These are phyloP conservation scores for Danio choprae DNA, from an alignment of 2,797 vertebrate species.

Conservation along the genomic window DNA sequence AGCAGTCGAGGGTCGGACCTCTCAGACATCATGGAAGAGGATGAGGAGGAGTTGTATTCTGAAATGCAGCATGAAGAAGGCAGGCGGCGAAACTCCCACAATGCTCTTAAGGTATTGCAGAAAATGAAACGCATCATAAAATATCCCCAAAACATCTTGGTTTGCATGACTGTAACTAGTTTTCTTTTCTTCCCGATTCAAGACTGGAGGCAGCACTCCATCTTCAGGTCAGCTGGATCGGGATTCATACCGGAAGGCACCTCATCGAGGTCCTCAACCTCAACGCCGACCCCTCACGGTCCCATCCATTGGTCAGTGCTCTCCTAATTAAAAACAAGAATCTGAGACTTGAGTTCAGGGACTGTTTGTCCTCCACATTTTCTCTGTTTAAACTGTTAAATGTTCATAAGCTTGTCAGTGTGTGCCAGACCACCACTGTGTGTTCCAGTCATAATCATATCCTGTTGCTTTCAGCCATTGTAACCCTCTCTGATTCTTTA, in stretches of 20 bases:
- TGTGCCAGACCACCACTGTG: conserved; percentile 67
- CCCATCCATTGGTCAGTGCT: conserved; percentile 92
- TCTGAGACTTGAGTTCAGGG: conserved; percentile 12
- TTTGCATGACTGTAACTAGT: conserved; percentile 59
- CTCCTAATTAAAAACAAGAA: conserved; percentile 10
- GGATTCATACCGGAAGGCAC: conserved; percentile 75
- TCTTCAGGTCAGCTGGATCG: conserved; percentile 81
- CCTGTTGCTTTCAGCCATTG: conserved; percentile 44
- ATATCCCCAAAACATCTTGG: conserved; percentile 27
- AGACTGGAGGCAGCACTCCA: conserved; percentile 61
- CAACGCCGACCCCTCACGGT: conserved; percentile 85
- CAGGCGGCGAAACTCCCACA: conserved; percentile 89
- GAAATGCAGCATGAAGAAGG: conserved; percentile 97
- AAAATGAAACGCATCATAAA: conserved; percentile 59
- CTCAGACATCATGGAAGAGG: conserved; percentile 98
- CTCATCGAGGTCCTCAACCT: conserved; percentile 78
- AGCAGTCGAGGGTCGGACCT: conserved; percentile 97
- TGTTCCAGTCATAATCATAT: conserved; percentile 70
- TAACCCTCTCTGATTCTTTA: conserved; percentile 17
- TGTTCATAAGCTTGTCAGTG: conserved; percentile 67
- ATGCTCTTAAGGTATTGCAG: conserved; percentile 86
- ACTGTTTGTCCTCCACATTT: conserved; percentile 34
- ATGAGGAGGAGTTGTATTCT: conserved; percentile 96
- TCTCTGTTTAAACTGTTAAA: conserved; percentile 58
- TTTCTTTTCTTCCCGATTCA: conserved; percentile 47